Percentiles rank a stretch among this genome's conserved stretches.
Evolutionary conservation across 2,113 vertebrate species (phyloP).

Genomic region (Triplophysa rosa): DNA sequence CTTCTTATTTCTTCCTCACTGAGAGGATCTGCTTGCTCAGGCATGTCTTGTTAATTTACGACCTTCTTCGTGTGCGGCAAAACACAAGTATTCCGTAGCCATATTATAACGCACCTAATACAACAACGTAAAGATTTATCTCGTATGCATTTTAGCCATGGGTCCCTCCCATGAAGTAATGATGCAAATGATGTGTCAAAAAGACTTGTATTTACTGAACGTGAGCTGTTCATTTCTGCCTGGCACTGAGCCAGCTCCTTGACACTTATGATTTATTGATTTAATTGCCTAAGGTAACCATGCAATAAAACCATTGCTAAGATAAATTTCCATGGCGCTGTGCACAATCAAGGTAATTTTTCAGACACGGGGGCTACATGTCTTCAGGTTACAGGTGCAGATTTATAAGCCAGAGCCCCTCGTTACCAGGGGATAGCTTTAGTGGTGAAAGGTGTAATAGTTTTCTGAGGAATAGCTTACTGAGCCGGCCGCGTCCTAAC

Average conservation of each 20-base stretch:
- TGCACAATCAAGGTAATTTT: conserved; percentile 84
- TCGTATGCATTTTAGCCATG: conserved; percentile 48
- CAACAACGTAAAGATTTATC: conserved; percentile 1
- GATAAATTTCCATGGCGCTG: conserved; percentile 89
- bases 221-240: conserved; percentile 82
- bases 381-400: conserved; percentile 85
- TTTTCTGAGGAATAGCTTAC: conserved; percentile 40
- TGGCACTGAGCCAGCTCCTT: conserved; percentile 79
- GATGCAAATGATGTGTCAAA: conserved; percentile 85
- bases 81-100: conserved; percentile 6
- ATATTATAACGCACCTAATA: conserved; percentile 15
- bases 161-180: conserved; percentile 83
- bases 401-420: conserved; percentile 83
- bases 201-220: conserved; percentile 88
- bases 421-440: conserved; percentile 70
- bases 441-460: conserved; percentile 59
- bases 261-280: conserved; percentile 94
- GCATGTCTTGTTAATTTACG: conserved; percentile 62
- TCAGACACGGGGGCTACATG: conserved; percentile 83
- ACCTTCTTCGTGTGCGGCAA: conserved; percentile 19
- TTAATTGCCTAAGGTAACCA: conserved; percentile 94
- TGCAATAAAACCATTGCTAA: conserved; percentile 93
- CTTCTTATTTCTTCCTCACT: conserved; percentile 67
- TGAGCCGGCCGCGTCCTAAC: conserved; percentile 44
- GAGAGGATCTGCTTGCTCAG: conserved; percentile 59